Percentiles rank a stretch among this genome's conserved stretches.
Evolutionary conservation across 2,888 invertebrate species (phyloP).

Genomic region (Scaptomyza caliginosa): DNA sequence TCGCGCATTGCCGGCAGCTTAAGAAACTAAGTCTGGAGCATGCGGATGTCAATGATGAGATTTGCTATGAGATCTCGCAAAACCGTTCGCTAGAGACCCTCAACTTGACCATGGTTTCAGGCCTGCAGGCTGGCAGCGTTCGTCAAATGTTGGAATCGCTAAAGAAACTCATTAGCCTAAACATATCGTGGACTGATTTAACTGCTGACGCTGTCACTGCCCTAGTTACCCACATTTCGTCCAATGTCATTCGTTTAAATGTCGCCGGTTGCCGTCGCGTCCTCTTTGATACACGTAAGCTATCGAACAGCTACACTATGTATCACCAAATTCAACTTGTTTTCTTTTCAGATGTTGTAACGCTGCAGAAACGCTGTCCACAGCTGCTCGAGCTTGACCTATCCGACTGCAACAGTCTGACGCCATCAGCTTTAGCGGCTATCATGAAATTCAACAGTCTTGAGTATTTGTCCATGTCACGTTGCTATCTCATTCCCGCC

Average conservation of each 20-base stretch:
- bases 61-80: constrained; percentile 88
- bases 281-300: constrained; percentile 90
- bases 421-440: constrained; percentile 86
- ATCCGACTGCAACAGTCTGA: constrained; percentile 92
- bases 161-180: constrained; percentile 86
- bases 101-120: constrained; percentile 93
- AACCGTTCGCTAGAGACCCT: constrained; percentile 90
- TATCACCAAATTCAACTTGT: background rate
- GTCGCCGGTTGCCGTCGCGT: constrained; percentile 92
- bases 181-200: constrained; percentile 93
- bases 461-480: constrained; percentile 91
- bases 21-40: constrained; percentile 94
- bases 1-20: constrained; percentile 88
- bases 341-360: constrained; percentile 87
- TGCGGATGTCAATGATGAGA: constrained; percentile 87
- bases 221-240: constrained; percentile 87
- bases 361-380: constrained; percentile 88
- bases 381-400: constrained; percentile 92
- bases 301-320: background rate
- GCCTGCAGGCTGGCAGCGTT: constrained; percentile 88
- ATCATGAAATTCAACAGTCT: constrained; percentile 87
- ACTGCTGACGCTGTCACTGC: constrained; percentile 86
- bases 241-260: constrained; percentile 89
- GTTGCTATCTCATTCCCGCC: constrained; percentile 92
- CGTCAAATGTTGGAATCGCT: constrained; percentile 86